Evolutionary conservation across 2,113 vertebrate genomes (phyloP), one percentile per base, ranked within the genome.

Genomic region (Leuciscus idus): DNA sequence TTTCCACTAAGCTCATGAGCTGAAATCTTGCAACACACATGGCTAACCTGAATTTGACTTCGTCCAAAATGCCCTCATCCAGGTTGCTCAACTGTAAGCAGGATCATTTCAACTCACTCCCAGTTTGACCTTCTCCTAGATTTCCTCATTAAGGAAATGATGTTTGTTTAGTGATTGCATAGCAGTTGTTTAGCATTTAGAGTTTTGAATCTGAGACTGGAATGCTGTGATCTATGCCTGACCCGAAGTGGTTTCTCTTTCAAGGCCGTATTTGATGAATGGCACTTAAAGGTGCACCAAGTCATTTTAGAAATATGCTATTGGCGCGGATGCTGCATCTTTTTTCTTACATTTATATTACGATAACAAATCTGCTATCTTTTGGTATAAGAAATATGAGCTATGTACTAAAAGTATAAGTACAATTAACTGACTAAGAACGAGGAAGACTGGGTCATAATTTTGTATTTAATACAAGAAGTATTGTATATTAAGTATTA

Each of bases 151-250:
- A 89, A 80, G 84, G 0, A 88, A 89, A 90, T 89, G 15, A 33
- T 89, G 87, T 89, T 91, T 88, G 77, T 87, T 91, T 91, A 87
- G 79, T 83, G 85, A 90, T 92, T 91, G 86, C 79, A 43, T 57
- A 50, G 86, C 76, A 87, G 88, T 93, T 86, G 72, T 74, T 48
- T 5, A 48, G 7, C 72, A 26, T 48, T 46, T 39, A 26, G 13
- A 33, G 68, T 12, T 21, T 43, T 23, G 36, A 62, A 62, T 26
- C 23, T 11, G 59, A 72, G 68, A 72, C 36, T n/a, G 68, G 68
- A 72, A 72, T 72, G 68, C 61, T 79, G 11, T 57, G 64, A 30
- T 39, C 28, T 50, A 3, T 66, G 28, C 21, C 57, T 15, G 26
- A 36, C 66, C 33, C 15, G 1, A 30, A 8, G 30, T 70, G 68